A percentile compares a stretch with the other conserved stretches of the same genome.
Conservation (phyloP, 2,888 invertebrate species). For the Neoitamus cyanurus region DNA sequence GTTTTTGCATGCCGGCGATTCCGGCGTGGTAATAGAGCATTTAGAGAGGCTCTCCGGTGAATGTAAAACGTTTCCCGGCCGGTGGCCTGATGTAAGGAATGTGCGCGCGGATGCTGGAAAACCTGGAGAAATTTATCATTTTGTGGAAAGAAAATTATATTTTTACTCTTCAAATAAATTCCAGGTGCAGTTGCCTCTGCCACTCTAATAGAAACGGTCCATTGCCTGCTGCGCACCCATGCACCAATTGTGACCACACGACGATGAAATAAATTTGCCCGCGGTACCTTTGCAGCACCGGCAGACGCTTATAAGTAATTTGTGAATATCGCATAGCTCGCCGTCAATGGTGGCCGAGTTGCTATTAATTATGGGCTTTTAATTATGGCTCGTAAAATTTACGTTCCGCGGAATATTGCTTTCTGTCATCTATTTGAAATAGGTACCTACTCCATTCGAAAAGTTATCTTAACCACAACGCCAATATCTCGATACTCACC, state of each 20-base stretch:
- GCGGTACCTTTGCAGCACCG: not conserved
- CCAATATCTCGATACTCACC: not conserved
- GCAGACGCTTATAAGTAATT: not conserved
- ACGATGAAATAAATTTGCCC: slow-evolving; percentile 21
- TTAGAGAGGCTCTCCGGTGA: not conserved
- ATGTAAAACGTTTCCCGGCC: not conserved
- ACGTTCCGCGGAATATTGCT: not conserved
- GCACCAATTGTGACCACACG: slow-evolving; percentile 22
- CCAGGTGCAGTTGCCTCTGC: slow-evolving; percentile 35
- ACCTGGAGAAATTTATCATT: slow-evolving; percentile 26
- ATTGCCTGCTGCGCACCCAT: not conserved
- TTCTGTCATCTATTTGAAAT: not conserved
- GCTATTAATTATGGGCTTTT: slow-evolving; percentile 24
- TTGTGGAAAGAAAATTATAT: slow-evolving; percentile 8
- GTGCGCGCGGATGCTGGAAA: not conserved
- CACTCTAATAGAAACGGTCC: slow-evolving; percentile 25
- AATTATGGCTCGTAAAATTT: slow-evolving; percentile 23
- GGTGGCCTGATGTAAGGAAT: not conserved
- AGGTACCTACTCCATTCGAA: too few species aligned
- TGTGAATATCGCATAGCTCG: slow-evolving; percentile 11
- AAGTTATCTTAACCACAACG: not conserved
- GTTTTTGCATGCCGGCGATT: not conserved
- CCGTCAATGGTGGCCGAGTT: not conserved
- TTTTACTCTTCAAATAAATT: slow-evolving; percentile 14
- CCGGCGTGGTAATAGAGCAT: not conserved